Evolutionary conservation across 1,140 invertebrate species (phyloP).

Genomic region (Brachionus paranguensis): DNA sequence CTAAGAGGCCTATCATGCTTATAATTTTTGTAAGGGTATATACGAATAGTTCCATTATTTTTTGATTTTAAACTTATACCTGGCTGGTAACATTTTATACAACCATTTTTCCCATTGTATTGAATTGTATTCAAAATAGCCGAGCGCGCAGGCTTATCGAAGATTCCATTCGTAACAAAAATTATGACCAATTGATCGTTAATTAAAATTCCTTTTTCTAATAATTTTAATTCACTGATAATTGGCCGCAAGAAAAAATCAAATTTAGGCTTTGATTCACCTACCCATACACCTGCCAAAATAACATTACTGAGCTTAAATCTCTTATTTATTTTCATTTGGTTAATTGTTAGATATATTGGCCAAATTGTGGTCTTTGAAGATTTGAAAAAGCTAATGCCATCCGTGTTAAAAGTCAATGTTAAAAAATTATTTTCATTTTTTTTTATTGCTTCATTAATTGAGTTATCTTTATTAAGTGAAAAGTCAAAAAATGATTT

Average conservation of each 20-base stretch:
- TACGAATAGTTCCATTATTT: neutral
- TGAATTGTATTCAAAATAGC: neutral
- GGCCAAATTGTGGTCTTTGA: neutral
- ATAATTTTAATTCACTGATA: neutral
- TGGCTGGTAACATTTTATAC: neutral
- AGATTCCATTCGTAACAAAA: neutral
- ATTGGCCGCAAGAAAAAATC: neutral
- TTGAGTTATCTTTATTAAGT: too few relatives aligned
- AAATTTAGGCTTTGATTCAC: neutral
- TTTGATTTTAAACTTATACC: neutral
- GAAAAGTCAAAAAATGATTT: too few relatives aligned
- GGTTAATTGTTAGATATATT: neutral
- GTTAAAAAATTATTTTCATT: neutral
- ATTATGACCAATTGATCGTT: too few relatives aligned
- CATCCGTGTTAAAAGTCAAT: neutral
- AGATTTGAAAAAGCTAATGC: neutral
- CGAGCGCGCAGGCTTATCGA: neutral
- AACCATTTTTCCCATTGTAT: too few relatives aligned
- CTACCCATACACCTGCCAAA: neutral
- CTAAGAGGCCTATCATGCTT: neutral
- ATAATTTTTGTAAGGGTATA: constrained; percentile 1
- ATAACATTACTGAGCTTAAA: neutral
- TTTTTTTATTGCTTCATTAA: too few relatives aligned
- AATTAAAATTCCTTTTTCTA: neutral
- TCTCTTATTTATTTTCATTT: neutral